A percentile compares a stretch with the other conserved stretches of the same genome.
These are phyloP conservation scores for Merops nubicus DNA, from an alignment of 2,113 vertebrate species.

Conservation along the genomic window DNA sequence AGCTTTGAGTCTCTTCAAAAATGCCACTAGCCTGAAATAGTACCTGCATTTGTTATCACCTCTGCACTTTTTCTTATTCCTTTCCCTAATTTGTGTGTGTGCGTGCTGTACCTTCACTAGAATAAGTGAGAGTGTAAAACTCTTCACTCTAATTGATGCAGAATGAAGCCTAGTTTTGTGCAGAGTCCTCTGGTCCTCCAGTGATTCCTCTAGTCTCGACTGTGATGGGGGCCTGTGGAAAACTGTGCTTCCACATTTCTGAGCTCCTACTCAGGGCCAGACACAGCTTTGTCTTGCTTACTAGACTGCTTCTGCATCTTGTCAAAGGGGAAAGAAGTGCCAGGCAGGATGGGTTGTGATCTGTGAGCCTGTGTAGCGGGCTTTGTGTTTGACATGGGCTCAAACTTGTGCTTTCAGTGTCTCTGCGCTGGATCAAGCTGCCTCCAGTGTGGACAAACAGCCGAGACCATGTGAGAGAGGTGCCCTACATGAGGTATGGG, in stretches of 20 bases:
- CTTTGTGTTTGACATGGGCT: not conserved
- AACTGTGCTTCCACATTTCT: not conserved
- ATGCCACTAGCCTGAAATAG: not conserved
- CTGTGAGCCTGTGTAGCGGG: rapidly evolving
- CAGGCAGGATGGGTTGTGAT: rapidly evolving
- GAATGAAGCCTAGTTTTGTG: not conserved
- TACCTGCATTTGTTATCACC: not conserved
- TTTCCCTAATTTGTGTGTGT: not conserved
- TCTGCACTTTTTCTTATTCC: not conserved
- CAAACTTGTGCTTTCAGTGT: slow-evolving; percentile 81
- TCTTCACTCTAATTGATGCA: not conserved
- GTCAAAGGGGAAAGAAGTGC: not conserved
- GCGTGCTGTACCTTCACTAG: not conserved
- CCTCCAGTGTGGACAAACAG: slow-evolving; percentile 87
- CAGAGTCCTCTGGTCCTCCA: not conserved
- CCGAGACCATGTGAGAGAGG: slow-evolving; percentile 86
- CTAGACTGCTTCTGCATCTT: not conserved
- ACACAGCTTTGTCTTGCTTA: not conserved
- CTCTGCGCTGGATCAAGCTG: slow-evolving; percentile 94
- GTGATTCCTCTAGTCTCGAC: not conserved
- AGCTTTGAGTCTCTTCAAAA: not conserved
- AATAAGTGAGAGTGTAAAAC: not conserved
- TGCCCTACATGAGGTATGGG: slow-evolving; percentile 98
- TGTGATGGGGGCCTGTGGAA: not conserved
- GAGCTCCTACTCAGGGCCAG: not conserved